These are phyloP conservation scores for Limnephilus marmoratus DNA, from an alignment of 2,888 invertebrate genomes.

Conservation along the genomic window DNA sequence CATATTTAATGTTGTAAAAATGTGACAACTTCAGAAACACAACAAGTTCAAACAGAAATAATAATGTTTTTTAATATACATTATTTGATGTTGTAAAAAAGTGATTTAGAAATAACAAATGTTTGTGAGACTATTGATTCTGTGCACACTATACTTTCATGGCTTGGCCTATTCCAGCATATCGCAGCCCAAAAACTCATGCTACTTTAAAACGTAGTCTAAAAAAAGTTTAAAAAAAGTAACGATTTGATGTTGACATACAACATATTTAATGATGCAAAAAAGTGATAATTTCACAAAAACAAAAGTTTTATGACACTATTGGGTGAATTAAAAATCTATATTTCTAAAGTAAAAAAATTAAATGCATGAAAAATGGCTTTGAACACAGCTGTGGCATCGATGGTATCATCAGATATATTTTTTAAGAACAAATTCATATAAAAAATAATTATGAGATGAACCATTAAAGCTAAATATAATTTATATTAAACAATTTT, in stretches of 20 bases:
- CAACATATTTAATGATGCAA: no score
- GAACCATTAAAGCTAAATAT: background rate
- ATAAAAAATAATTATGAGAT: slow-evolving; percentile 4
- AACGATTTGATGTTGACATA: no score
- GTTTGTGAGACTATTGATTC: background rate
- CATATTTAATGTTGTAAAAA: background rate
- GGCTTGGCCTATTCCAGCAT: no score
- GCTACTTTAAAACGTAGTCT: no score
- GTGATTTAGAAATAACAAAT: background rate
- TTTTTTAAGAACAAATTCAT: slow-evolving; percentile 7
- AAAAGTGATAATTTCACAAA: no score
- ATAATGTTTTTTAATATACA: background rate
- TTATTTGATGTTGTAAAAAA: background rate
- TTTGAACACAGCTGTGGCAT: slow-evolving; percentile 35
- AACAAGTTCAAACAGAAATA: no score
- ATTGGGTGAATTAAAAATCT: background rate
- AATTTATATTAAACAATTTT: background rate
- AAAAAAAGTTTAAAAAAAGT: no score
- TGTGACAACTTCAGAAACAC: no score
- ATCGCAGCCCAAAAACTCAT: no score
- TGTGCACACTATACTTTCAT: no score
- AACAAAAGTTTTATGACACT: background rate
- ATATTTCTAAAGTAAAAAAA: background rate
- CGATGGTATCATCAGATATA: slow-evolving; percentile 14
- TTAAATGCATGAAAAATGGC: background rate